Evolutionary conservation across 2,797 vertebrate genomes (phyloP), one percentile per base, ranked within the genome.

Genomic region (Pagetopsis macropterus): DNA sequence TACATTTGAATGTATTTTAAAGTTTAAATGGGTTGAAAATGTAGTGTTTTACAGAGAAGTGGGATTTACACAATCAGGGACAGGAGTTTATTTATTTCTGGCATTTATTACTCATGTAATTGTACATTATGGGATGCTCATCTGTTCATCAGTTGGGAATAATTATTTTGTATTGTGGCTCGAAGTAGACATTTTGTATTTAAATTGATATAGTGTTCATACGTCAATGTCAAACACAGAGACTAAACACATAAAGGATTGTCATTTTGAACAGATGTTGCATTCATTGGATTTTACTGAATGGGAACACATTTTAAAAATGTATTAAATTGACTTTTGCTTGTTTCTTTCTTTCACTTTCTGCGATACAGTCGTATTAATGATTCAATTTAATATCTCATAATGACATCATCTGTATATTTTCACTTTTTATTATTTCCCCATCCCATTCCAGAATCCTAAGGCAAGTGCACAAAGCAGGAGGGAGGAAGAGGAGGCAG

Each of bases 361-460:
- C 10, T 27, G 19, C 16, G 14, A 15, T 8, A 3, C 5, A n/a
- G 1, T 46, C 27, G 17, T 45, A 4, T 41, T 48, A 27, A 37
- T 40, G 43, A 62, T 14, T 40, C 11, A 2, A 64, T 58, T 15
- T 45, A 8, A 16, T 14, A 33, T 31, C 10, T 19, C 8, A 59
- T n/a, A 2, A 54, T 37, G 5, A 11, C 17, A 33, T 16, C 16
- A 19, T 64, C 17, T 5, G 4, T 17, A 1, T 71, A 1, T 4
- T n/a, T 57, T 8, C 48, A 37, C 1, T 0, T 16, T 68, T 16
- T 3, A 11, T 54, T 0, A n/a, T 78, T 51, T 44, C 19, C 16
- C 2, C 44, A 5, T 60, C 37, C 6, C 10, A 8, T 58, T 45
- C 1, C 76, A 93, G 91, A 75, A 51, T 85, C 60, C 23, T 3